Conservation (phyloP, 2,113 vertebrate genomes). For the Phainopepla nitens region DNA sequence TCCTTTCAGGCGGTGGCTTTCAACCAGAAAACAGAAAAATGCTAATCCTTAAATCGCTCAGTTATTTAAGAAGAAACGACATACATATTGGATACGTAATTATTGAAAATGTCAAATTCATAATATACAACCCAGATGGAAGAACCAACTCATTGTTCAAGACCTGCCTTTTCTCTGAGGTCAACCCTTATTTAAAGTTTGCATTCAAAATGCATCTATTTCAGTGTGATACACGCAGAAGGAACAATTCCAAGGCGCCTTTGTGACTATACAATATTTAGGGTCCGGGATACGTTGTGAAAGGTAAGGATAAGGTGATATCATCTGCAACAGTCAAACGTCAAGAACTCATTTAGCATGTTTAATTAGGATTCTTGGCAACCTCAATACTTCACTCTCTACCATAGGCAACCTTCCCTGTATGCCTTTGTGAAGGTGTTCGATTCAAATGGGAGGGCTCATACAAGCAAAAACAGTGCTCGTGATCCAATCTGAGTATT, state of each 20-base stretch:
- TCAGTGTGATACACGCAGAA: neutral
- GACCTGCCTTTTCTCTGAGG: neutral
- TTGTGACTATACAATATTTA: neutral
- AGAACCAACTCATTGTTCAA: neutral
- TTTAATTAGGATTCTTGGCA: neutral
- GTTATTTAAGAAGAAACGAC: neutral
- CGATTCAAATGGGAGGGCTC: neutral
- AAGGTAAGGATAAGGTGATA: neutral
- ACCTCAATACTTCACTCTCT: neutral
- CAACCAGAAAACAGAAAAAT: neutral
- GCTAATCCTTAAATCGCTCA: neutral
- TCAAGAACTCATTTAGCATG: neutral
- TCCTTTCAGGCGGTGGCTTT: neutral
- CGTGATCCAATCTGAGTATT: neutral
- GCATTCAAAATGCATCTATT: neutral
- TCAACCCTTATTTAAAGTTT: neutral
- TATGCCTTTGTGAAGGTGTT: neutral
- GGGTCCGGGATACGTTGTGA: neutral
- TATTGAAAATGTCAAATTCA: neutral
- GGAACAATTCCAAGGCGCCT: neutral
- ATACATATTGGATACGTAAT: neutral
- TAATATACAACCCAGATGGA: neutral
- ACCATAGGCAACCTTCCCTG: neutral
- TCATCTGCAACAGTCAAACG: neutral
- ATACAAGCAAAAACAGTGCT: neutral